These are phyloP conservation scores for Julus scandinavius DNA, from an alignment of 2,888 invertebrate genomes.

Conservation along the genomic window DNA sequence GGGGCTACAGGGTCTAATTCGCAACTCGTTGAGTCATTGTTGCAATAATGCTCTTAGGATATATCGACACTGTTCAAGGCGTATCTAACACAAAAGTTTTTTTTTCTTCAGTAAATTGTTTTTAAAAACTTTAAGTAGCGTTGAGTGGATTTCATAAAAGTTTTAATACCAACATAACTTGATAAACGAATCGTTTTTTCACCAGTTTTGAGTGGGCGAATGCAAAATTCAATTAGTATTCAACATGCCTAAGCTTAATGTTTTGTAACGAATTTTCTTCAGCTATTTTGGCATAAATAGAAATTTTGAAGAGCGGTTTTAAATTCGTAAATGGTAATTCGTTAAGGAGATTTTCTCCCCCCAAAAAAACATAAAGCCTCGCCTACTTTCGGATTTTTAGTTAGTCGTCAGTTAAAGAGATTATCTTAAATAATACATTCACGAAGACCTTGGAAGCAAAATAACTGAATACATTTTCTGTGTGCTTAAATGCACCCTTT, in stretches of 20 bases:
- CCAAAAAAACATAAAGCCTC: neutral
- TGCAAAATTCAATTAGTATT: neutral
- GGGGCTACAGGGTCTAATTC: neutral
- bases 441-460: neutral
- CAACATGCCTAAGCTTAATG: neutral
- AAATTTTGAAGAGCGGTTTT: neutral
- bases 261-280: neutral
- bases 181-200: neutral
- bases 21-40: conserved; percentile 9
- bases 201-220: neutral
- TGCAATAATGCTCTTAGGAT: neutral
- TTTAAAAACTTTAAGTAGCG: neutral
- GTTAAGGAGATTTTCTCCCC: neutral
- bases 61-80: neutral
- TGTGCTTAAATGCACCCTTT: neutral
- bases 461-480: neutral
- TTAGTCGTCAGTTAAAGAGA: neutral
- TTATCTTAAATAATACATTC: neutral
- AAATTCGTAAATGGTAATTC: neutral
- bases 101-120: neutral
- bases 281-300: neutral
- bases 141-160: neutral
- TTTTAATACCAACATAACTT: neutral
- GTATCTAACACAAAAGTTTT: neutral
- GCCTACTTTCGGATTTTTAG: neutral